Conservation (phyloP, 2,888 invertebrate species). For the Mythimna albipuncta region DNA sequence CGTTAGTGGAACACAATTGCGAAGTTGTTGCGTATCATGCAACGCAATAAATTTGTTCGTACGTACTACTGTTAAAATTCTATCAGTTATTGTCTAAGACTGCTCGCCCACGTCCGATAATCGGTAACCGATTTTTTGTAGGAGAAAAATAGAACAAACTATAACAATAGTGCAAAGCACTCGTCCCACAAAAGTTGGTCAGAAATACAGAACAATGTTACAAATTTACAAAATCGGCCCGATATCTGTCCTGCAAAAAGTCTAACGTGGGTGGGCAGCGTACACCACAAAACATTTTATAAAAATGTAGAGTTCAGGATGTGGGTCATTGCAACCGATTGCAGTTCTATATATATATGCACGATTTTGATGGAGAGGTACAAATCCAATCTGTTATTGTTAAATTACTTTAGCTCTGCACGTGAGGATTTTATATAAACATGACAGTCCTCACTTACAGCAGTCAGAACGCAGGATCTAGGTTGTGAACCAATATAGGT, state of each 20-base stretch:
- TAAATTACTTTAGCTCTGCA: conserved; percentile 25
- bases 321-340: conserved; percentile 29
- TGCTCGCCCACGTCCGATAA: too few species aligned
- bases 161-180: too few species aligned
- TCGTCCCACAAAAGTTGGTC: too few species aligned
- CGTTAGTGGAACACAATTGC: too few species aligned
- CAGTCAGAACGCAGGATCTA: background rate
- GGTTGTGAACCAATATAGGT: background rate
- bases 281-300: background rate
- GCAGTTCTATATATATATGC: conserved; percentile 34
- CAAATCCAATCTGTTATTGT: conserved; percentile 27
- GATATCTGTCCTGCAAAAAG: too few species aligned
- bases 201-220: too few species aligned
- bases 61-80: background rate
- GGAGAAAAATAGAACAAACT: too few species aligned
- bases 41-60: too few species aligned
- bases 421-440: conserved; percentile 2
- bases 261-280: too few species aligned
- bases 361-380: conserved; percentile 22
- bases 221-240: too few species aligned
- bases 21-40: too few species aligned
- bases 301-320: conserved; percentile 13
- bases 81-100: background rate
- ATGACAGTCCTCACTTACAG: background rate
- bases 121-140: too few species aligned